A percentile compares a stretch with the other conserved stretches of the same genome.
phyloP scores from a whole-genome alignment of 2,113 vertebrate species.

The Upupa epops region DNA sequence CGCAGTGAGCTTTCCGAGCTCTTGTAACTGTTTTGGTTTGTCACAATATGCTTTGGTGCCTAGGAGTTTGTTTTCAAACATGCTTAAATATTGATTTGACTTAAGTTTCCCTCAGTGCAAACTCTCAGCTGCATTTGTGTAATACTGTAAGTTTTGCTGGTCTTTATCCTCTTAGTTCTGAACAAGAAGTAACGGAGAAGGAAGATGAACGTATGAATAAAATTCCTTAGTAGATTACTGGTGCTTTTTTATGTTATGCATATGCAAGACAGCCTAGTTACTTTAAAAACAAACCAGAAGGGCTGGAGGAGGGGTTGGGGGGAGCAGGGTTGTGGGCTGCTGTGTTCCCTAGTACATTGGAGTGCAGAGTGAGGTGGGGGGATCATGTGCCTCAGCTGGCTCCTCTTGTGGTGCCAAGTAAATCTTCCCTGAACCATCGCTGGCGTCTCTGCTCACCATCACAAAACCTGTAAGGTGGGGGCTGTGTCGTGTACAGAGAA shows the following conservation, averaged over 20 bases:
- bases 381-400: background rate
- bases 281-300: background rate
- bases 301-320: background rate
- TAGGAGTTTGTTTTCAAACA: background rate
- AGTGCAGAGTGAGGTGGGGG: background rate
- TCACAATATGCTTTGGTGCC: background rate
- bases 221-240: background rate
- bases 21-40: background rate
- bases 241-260: background rate
- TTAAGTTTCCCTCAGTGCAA: background rate
- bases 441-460: background rate
- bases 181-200: background rate
- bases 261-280: background rate
- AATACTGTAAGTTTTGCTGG: background rate
- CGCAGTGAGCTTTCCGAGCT: background rate
- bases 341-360: accelerated
- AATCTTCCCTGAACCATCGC: background rate
- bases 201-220: background rate
- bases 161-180: background rate
- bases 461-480: background rate
- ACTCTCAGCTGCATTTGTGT: background rate
- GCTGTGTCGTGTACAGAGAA: accelerated
- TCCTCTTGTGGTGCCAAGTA: accelerated
- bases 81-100: background rate
- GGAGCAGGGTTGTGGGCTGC: background rate